These are phyloP conservation scores for Drosophila siamana DNA, from an alignment of 2,888 invertebrate genomes.

Conservation along the genomic window DNA sequence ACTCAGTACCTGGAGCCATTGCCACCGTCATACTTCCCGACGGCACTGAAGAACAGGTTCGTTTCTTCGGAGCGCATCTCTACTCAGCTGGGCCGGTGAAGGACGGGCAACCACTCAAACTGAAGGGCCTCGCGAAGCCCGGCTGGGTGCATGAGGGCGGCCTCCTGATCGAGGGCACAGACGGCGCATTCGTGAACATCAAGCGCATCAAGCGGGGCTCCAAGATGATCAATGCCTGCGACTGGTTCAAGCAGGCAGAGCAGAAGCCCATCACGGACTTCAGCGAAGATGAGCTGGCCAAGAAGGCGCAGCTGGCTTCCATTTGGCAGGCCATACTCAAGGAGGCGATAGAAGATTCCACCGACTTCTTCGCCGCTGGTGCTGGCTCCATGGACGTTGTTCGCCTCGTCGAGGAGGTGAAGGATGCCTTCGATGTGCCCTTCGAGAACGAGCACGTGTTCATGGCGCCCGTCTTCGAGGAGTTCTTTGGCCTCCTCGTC, in stretches of 20 bases:
- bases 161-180: conserved; percentile 92
- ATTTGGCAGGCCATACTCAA: conserved; percentile 96
- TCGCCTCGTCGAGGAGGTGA: conserved; percentile 94
- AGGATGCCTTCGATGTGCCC: conserved; percentile 91
- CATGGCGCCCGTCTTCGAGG: conserved; percentile 95
- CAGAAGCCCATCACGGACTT: conserved; percentile 87
- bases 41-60: conserved; percentile 88
- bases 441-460: conserved; percentile 96
- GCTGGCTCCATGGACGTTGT: conserved; percentile 99
- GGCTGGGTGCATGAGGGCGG: conserved; percentile 92
- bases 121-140: conserved; percentile 88
- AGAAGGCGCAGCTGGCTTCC: conserved; percentile 88
- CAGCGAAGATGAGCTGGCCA: conserved; percentile 90
- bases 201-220: conserved; percentile 91
- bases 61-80: conserved; percentile 91
- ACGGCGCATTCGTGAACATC: conserved; percentile 92
- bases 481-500: conserved; percentile 91
- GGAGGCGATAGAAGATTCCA: conserved; percentile 90
- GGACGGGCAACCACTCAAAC: conserved; percentile 87
- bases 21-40: conserved; percentile 86
- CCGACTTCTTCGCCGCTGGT: conserved; percentile 97
- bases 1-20: conserved; percentile 97
- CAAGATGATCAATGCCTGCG: conserved; percentile 93
- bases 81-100: conserved; percentile 76
- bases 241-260: conserved; percentile 89